Conservation (phyloP, 2,888 invertebrate species). For the Therioaphis trifolii region DNA sequence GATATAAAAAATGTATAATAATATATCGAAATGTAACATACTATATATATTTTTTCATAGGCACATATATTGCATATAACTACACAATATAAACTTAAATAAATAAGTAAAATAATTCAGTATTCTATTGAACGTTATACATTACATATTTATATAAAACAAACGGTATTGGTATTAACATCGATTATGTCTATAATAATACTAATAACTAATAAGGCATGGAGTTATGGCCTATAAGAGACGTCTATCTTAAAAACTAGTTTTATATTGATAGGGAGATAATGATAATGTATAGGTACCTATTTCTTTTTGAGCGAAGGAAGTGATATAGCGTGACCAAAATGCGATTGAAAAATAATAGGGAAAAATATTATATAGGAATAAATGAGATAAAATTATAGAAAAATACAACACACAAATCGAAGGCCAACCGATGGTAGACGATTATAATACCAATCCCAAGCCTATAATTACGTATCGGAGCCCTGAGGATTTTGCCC, state of each 20-base stretch:
- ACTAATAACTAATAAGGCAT: no score
- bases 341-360: conserved; percentile 59
- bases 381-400: conserved; percentile 60
- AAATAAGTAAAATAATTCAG: no score
- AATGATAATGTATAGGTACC: conserved; percentile 39
- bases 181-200: conserved; percentile 32
- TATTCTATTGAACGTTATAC: background rate
- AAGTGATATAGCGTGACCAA: conserved; percentile 61
- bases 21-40: no score
- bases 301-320: conserved; percentile 19
- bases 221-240: conserved; percentile 27
- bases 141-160: background rate
- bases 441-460: conserved; percentile 50
- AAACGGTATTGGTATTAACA: background rate
- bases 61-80: no score
- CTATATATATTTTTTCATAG: no score
- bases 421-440: conserved; percentile 57
- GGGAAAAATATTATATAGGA: conserved; percentile 48
- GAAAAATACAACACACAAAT: conserved; percentile 60
- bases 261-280: conserved; percentile 38
- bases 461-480: conserved; percentile 56
- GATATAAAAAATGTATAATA: no score
- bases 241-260: conserved; percentile 53
- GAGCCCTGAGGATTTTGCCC: conserved; percentile 58
- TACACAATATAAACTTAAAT: no score